Base-by-base conservation (phyloP, 2,797 vertebrate species). In the Ateles fusciceps region DNA sequence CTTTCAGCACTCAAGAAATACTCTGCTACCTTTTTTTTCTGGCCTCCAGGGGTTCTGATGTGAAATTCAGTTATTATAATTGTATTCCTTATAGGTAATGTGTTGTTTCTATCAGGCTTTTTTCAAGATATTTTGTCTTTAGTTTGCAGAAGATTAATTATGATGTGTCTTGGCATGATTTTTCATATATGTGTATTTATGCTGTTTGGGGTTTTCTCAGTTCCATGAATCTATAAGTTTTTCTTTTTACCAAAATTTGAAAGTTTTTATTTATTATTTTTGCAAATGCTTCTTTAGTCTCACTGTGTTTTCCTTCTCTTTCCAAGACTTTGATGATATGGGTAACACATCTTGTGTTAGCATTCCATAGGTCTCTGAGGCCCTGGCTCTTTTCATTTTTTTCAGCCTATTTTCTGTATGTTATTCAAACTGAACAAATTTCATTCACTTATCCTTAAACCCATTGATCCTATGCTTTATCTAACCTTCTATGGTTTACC, bases 101-200 rank as follows among this genome's bases (percentile, higher is more conserved):
- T 36, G 68, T 71, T 71, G 68, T 36, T 71, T 71, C n/a, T 71
- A 22, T 10, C n/a, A 36, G 68, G 6, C 30, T 33, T 64, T 64
- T 64, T 64, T 64, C 30, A 64, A 64, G 61, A 33, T 64, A 64
- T 7, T 64, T 30, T 64, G 61, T 33, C 28, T 64, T 64, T 64
- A 33, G 59, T 64, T 64, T 64, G 28, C 28, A 33, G 61, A 64
- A 64, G 61, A 33, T 33, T 64, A 64, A 1, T 1, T 64, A 64
- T 64, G 61, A 64, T 33, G 61, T 64, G 13, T 64, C 14, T 33
- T 64, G 61, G 61, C 61, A 7, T 64, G 30, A 64, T 64, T 33
- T 33, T 1, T 64, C 13, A 0, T 61, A 30, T 61, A 1, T 15
- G 13, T 33, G 61, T 64, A 64, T 64, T 64, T 64, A 33, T 0